A percentile compares a stretch with the other conserved stretches of the same genome.
Conservation (phyloP, 1,140 invertebrate genomes). For the Aphelenchoides avenae region DNA sequence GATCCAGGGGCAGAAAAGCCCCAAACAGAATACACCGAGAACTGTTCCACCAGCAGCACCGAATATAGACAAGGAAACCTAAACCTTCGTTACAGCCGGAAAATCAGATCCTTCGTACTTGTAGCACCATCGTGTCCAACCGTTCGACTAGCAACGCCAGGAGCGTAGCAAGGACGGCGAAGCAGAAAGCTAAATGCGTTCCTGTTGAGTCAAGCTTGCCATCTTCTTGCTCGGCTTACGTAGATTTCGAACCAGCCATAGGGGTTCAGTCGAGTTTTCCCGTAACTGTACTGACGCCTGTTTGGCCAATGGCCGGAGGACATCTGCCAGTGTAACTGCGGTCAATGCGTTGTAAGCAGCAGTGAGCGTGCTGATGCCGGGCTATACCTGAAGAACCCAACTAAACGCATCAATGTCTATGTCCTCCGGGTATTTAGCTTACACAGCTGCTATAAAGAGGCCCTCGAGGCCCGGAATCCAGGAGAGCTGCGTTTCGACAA, state of each 20-base stretch:
- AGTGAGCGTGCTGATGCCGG: conserved; percentile 43
- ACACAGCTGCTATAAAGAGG: conserved; percentile 40
- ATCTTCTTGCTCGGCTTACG: conserved; percentile 11
- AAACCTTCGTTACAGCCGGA: background rate
- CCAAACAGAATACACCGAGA: conserved; percentile 38
- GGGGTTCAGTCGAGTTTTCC: background rate
- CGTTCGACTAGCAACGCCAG: conserved; percentile 19
- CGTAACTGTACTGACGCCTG: background rate
- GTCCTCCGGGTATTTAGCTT: background rate
- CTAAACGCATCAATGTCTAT: conserved; percentile 6
- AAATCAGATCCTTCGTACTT: conserved; percentile 10
- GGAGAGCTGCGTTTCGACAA: conserved; percentile 24
- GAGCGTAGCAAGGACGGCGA: conserved; percentile 31
- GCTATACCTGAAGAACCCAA: background rate
- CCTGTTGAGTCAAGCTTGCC: background rate
- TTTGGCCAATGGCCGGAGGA: conserved; percentile 21
- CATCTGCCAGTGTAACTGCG: conserved; percentile 38
- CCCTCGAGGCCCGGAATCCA: conserved; percentile 37
- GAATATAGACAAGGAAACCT: conserved; percentile 48
- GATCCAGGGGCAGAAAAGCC: conserved; percentile 42
- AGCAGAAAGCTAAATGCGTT: conserved; percentile 31
- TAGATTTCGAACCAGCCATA: conserved; percentile 29
- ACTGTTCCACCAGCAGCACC: conserved; percentile 45
- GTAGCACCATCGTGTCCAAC: conserved; percentile 39
- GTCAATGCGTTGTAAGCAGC: conserved; percentile 45